Base-by-base conservation (phyloP, 2,888 invertebrate species). In the Orgyia antiqua region DNA sequence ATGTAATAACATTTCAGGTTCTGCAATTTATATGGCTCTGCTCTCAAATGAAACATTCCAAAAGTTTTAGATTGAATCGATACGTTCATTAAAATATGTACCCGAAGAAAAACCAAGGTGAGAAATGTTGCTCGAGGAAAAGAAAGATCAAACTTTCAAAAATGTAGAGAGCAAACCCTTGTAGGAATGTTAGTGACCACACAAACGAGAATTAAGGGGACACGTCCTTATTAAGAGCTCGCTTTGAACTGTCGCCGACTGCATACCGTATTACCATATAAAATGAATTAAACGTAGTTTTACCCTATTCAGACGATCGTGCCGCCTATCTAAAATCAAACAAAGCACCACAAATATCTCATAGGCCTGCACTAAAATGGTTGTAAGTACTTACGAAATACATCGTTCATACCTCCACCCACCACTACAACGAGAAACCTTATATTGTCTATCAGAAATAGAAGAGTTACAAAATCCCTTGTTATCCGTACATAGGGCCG, bases 1-100 rank as follows among this genome's bases (percentile, higher is more conserved):
- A n/a, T n/a, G n/a, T n/a, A n/a, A n/a, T n/a, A n/a, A n/a, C 36
- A 21, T 26, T 45, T 39, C 53, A 54, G 55, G 41, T 51, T 46
- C 55, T 40, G 57, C 52, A 58, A 68, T 65, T 64, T 65, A 65
- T 64, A 57, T 62, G 53, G 60, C 58, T 58, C 56, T 49, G 56
- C 58, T 53, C 36, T 49, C 58, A 51, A 67, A 66, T 58, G 61
- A 63, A 59, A 54, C 36, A 44, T 37, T 36, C 33, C 40, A 30
- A 58, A 48, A 48, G 50, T 39, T 57, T 42, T 49, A 58, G 64
- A 74, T 74, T 63, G 56, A 64, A 77, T 74, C 68, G 45, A 58
- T 54, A 45, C 36, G 65, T 66, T 76, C 69, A 77, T 79, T 80
- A 74, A 78, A 79, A 83, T 79, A n/a, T n/a, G n/a, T n/a, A 80